Percentiles rank a stretch among this genome's conserved stretches.
These are phyloP conservation scores for Trachemys scripta DNA, from an alignment of 2,113 vertebrate species.

Conservation along the genomic window DNA sequence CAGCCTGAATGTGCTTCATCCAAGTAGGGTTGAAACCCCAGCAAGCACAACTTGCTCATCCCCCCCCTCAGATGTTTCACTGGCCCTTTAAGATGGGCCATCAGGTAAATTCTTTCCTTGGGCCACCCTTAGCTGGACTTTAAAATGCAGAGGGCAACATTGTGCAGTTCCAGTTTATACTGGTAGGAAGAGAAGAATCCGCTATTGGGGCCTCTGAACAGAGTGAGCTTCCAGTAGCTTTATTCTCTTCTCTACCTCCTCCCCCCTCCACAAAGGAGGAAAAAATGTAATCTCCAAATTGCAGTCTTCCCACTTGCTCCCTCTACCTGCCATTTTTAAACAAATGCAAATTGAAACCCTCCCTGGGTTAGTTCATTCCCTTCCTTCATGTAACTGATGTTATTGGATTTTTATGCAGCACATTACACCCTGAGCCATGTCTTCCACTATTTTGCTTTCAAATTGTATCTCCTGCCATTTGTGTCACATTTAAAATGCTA, in stretches of 20 bases:
- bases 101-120: neutral
- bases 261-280: neutral
- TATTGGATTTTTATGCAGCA: constrained; percentile 85
- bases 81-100: accelerated
- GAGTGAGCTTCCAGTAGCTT: neutral
- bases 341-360: constrained; percentile 80
- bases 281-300: neutral
- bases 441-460: constrained; percentile 93
- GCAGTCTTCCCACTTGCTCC: constrained; percentile 51
- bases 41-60: neutral
- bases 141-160: neutral
- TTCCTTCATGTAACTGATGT: constrained; percentile 76
- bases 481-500: constrained; percentile 98
- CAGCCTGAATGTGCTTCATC: neutral
- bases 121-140: neutral
- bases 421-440: constrained; percentile 84
- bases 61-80: accelerated
- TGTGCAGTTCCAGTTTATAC: neutral
- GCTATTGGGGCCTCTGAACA: neutral
- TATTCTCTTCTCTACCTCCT: neutral
- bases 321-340: constrained; percentile 78
- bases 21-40: accelerated
- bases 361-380: constrained; percentile 62
- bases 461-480: constrained; percentile 93
- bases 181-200: neutral